Conservation (phyloP, 2,888 invertebrate species). For the Pedicia rivosa region DNA sequence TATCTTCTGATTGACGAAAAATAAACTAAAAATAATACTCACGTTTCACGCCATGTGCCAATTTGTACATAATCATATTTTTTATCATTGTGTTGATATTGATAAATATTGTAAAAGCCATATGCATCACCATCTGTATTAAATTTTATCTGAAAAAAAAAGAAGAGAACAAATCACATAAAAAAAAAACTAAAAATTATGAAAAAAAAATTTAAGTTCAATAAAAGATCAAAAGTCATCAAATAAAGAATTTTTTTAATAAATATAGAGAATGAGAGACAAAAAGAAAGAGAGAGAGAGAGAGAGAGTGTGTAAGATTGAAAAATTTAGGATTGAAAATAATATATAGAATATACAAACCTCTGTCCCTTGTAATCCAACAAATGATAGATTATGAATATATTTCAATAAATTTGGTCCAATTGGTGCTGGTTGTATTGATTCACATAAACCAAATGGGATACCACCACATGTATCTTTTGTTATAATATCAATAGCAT, state of each 20-base stretch:
- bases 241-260: too few species aligned
- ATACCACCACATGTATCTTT: constrained; percentile 36
- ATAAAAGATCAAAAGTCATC: constrained; percentile 7
- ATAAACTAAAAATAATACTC: too few species aligned
- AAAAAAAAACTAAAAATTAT: too few species aligned
- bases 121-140: constrained; percentile 51
- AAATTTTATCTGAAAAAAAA: constrained; percentile 25
- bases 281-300: too few species aligned
- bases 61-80: constrained; percentile 41
- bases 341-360: too few species aligned
- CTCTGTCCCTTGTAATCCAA: constrained; percentile 26
- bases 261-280: too few species aligned
- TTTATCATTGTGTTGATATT: constrained; percentile 39
- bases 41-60: constrained; percentile 41
- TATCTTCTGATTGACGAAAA: too few species aligned
- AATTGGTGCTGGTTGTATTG: constrained; percentile 32
- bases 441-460: constrained; percentile 29
- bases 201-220: too few species aligned
- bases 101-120: constrained; percentile 53
- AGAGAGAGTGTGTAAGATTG: too few species aligned
- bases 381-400: constrained; percentile 44
- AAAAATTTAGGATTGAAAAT: too few species aligned
- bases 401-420: constrained; percentile 42
- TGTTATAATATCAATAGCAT: constrained; percentile 47
- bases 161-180: too few species aligned